Conservation (phyloP, 2,888 invertebrate genomes). For the Rhamphomyia laevipes region DNA sequence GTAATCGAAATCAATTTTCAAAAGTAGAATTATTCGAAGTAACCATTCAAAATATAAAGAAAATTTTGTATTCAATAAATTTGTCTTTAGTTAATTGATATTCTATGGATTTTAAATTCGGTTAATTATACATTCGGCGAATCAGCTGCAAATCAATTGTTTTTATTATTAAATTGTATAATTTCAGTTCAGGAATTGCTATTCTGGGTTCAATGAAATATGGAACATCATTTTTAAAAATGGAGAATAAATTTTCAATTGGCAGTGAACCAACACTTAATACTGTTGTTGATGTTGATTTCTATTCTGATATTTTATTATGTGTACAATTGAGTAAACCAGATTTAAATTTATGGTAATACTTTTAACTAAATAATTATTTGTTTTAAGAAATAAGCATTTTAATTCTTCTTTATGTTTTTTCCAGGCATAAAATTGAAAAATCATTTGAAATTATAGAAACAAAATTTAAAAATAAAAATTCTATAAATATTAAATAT, state of each 20-base stretch:
- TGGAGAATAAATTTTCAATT: slow-evolving; percentile 52
- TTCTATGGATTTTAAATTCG: not conserved
- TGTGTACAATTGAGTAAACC: slow-evolving; percentile 67
- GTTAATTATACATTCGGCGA: not conserved
- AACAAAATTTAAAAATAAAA: not conserved
- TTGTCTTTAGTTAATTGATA: not conserved
- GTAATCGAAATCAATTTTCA: too few relatives aligned
- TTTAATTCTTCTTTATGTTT: slow-evolving; percentile 1
- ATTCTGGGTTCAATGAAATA: slow-evolving; percentile 50
- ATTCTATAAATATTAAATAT: slow-evolving; percentile 36
- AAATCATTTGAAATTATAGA: slow-evolving; percentile 51
- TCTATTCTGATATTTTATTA: slow-evolving; percentile 58
- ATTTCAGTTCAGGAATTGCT: slow-evolving; percentile 52
- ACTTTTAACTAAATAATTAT: slow-evolving; percentile 1
- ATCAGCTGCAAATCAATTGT: too few relatives aligned
- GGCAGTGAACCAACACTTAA: slow-evolving; percentile 56
- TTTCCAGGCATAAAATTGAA: slow-evolving; percentile 51
- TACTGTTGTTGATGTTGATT: slow-evolving; percentile 63
- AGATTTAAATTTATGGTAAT: slow-evolving; percentile 48
- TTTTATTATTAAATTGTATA: not conserved
- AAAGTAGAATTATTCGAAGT: too few relatives aligned
- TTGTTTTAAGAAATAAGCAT: not conserved
- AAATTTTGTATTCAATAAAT: not conserved
- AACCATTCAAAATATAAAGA: too few relatives aligned
- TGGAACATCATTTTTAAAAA: slow-evolving; percentile 51